A percentile compares a stretch with the other conserved stretches of the same genome.
These are phyloP conservation scores for Rhabdornis inornatus DNA, from an alignment of 2,113 vertebrate genomes.

Conservation along the genomic window DNA sequence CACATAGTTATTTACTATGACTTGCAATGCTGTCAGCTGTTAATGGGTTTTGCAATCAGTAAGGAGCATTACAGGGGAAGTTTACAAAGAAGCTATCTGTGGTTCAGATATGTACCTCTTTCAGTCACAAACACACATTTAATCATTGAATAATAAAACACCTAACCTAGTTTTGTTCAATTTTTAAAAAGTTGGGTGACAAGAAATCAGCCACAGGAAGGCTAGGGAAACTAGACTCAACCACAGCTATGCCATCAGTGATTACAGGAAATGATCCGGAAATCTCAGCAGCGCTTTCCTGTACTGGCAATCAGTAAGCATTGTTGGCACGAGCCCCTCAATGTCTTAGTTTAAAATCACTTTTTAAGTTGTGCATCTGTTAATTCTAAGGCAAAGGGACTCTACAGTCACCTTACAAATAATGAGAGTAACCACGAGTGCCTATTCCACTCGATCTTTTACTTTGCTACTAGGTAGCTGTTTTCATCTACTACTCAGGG, in stretches of 20 bases:
- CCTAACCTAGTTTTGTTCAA: fast-evolving
- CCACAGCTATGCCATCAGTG: neutral
- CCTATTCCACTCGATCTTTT: neutral
- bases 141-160: neutral
- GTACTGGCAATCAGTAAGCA: neutral
- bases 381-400: neutral
- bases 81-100: neutral
- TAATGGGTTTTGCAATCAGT: neutral
- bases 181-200: neutral
- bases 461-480: neutral
- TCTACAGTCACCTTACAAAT: neutral
- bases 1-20: neutral
- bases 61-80: neutral
- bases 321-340: neutral
- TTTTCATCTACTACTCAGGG: neutral
- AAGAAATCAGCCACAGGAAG: neutral
- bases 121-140: neutral
- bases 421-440: neutral
- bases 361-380: neutral
- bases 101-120: neutral
- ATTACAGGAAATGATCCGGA: fast-evolving
- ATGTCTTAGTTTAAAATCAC: neutral
- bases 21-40: neutral
- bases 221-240: neutral
- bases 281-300: neutral